Conservation (phyloP, 2,888 invertebrate genomes). For the Scaptodrosophila latifasciaeformis region DNA sequence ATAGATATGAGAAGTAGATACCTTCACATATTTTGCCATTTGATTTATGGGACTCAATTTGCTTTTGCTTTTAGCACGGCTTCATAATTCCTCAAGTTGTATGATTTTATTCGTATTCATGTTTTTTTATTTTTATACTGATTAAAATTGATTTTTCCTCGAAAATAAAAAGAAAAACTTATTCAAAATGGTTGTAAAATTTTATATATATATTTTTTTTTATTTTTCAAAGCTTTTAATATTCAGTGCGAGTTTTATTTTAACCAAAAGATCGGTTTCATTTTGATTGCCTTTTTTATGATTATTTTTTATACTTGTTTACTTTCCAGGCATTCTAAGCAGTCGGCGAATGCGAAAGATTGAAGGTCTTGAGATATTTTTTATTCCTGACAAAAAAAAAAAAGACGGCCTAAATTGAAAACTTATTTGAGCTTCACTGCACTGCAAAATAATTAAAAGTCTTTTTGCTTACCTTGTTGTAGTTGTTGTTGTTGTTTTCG, state of each 20-base stretch:
- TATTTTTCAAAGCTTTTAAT: slow-evolving; percentile 35
- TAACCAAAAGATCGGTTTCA: slow-evolving; percentile 25
- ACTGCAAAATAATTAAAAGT: slow-evolving; percentile 23
- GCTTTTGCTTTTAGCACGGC: slow-evolving; percentile 15
- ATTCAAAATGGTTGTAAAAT: no score
- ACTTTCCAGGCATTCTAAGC: no score
- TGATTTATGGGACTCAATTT: slow-evolving; percentile 48
- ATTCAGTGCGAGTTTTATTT: slow-evolving; percentile 39
- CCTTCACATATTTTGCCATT: slow-evolving; percentile 41
- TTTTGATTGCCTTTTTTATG: no score
- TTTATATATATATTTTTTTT: slow-evolving; percentile 36
- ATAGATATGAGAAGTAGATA: background rate
- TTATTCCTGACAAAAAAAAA: no score
- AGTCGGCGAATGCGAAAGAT: no score
- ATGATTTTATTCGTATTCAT: slow-evolving; percentile 19
- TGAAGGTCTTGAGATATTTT: no score
- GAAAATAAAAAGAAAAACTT: no score
- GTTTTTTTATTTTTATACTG: slow-evolving; percentile 36
- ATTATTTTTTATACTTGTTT: slow-evolving; percentile 5
- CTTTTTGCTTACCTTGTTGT: slow-evolving; percentile 5
- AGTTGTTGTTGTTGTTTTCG: slow-evolving; percentile 13
- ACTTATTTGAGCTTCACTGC: no score
- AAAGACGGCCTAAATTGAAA: no score
- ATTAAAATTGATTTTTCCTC: slow-evolving; percentile 58
- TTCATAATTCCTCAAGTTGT: slow-evolving; percentile 39